Evolutionary conservation across 1,140 invertebrate species (phyloP), one percentile per base, ranked within the genome.

Genomic region (Anastrepha ludens): DNA sequence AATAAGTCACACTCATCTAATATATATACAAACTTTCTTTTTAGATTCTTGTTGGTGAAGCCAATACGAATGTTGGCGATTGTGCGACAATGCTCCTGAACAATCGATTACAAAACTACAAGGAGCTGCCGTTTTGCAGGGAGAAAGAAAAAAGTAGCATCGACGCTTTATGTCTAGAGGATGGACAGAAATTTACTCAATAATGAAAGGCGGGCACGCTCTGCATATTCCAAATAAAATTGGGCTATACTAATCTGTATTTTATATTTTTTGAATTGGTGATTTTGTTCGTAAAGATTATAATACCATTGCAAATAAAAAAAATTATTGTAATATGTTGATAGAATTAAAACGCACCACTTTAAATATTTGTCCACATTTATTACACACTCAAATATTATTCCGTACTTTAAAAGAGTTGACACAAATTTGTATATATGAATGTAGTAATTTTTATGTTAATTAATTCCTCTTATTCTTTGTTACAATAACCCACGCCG

Each of bases 21-120:
- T n/a, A n/a, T n/a, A n/a, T n/a, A n/a, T n/a, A n/a, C n/a, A n/a
- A n/a, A n/a, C n/a, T n/a, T n/a, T n/a, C 2, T 88, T 41, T 78
- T 85, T 87, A 92, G 90, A 65, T 89, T 20, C 88, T 92, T 0
- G 91, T 92, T 47, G 87, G 81, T 5, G 91, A 91, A 67, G 91
- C 90, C 1, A 92, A 92, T 85, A 90, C 86, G 1, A 91, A 91
- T 8, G 13, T 88, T 0, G 89, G 89, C 9, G 88, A 88, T 67
- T 2, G 55, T n/a, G 17, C 64, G 9, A 85, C 87, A 50, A 6
- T 47, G 29, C 20, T 60, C 15, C 50, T 88, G 44, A 64, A 85
- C 13, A 17, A 85, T 44, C 17, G 29, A 67, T 8, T 88, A 39
- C 1, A 85, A 17, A 4, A 1, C 47, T 29, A 55, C 47, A 29